Evolutionary conservation across 2,113 vertebrate species (phyloP), one percentile per base, ranked within the genome.

Genomic region (Chinchilla lanigera): DNA sequence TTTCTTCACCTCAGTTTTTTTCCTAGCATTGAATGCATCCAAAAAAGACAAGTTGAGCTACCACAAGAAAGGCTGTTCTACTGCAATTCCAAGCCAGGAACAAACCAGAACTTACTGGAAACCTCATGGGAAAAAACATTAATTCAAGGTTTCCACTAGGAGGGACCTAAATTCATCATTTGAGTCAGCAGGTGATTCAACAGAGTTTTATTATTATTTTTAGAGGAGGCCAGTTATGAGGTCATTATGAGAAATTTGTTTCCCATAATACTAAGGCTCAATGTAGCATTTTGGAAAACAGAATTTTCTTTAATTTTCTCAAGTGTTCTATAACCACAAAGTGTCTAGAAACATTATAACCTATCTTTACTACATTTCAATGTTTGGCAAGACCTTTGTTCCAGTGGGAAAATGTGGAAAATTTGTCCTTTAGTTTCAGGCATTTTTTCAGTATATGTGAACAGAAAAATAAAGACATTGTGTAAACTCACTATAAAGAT

Each of bases 151-250:
- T 96, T 93, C 35, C 86, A 89, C 28, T 87, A 7, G 12, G 44
- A 65, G 71, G 50, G 88, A 92, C 38, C 6, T 33, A 16, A 28
- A 33, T 73, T 65, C 6, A 54, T 58, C 35, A 75, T 86, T 81
- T 94, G 75, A 96, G 80, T 93, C 80, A 94, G 90, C 73, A 98
- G 96, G 94, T 97, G 93, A 95, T 61, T 97, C 61, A 93, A 78
- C 16, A 80, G 33, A 85, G 80, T 69, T 75, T 89, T 90, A 75
- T 69, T 86, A 78, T 91, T 86, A 65, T 78, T 90, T 81, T 28
- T 38, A 90, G 83, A 67, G 13, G 50, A 41, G 54, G 61, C 13
- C 0, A 19, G 63, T 41, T 52, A 41, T 82, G 61, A 86, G 65
- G 60, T 44, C 14, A n/a, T 88, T 56, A 60, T 38, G 38, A 71